A percentile compares a stretch with the other conserved stretches of the same genome.
These are phyloP conservation scores for Cichlasoma orientale DNA, from an alignment of 2,797 vertebrate genomes.

Conservation along the genomic window DNA sequence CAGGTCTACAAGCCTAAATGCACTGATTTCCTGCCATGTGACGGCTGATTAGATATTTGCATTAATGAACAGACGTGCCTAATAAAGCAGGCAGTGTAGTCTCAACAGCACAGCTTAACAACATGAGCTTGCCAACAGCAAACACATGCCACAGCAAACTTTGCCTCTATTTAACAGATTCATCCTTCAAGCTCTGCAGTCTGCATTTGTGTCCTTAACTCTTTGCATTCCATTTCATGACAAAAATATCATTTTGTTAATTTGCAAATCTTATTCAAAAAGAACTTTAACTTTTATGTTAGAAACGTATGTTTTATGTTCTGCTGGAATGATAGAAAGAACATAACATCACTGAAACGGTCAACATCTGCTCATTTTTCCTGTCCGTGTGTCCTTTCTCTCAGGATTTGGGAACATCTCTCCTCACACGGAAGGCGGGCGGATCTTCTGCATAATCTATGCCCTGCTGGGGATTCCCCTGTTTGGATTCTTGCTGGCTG, in stretches of 20 bases:
- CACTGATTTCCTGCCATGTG: too few relatives aligned
- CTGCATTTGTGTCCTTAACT: neutral
- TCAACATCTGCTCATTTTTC: neutral
- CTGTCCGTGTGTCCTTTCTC: conserved; percentile 7
- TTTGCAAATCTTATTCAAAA: neutral
- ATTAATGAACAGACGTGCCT: too few relatives aligned
- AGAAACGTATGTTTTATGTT: too few relatives aligned
- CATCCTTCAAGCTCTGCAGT: neutral
- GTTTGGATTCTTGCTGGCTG: conserved; percentile 96
- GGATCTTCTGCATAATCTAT: conserved; percentile 98
- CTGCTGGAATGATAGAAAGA: neutral
- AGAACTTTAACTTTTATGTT: neutral
- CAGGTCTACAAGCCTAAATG: too few relatives aligned
- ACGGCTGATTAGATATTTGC: too few relatives aligned
- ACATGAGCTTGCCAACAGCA: too few relatives aligned
- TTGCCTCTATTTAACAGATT: too few relatives aligned
- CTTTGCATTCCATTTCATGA: neutral
- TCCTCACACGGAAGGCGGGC: conserved; percentile 94
- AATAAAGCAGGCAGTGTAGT: too few relatives aligned
- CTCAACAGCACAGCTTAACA: too few relatives aligned
- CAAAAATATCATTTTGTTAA: neutral
- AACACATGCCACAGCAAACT: too few relatives aligned
- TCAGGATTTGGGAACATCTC: conserved; percentile 98
- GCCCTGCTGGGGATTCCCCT: conserved; percentile 97
- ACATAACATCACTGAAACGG: neutral